Evolutionary conservation across 1,140 invertebrate species (phyloP).

Genomic region (Cyclina sinensis): DNA sequence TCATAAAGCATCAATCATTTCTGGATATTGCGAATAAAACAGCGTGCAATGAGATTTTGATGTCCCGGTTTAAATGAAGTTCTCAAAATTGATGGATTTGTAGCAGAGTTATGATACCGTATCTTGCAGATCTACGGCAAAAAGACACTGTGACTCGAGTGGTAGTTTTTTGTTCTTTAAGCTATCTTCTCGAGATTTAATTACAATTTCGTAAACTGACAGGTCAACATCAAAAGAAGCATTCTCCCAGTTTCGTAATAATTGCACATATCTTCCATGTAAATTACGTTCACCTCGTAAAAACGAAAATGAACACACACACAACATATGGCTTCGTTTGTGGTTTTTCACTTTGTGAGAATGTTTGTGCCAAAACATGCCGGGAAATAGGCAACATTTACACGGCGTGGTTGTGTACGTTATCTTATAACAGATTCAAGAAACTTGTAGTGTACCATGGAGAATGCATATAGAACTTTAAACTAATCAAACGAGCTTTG

Average conservation of each 20-base stretch:
- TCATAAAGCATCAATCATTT: slow-evolving; percentile 59
- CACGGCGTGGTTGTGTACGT: background rate
- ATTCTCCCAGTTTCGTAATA: slow-evolving; percentile 9
- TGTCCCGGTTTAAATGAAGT: slow-evolving; percentile 59
- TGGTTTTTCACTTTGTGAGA: background rate
- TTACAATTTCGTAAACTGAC: slow-evolving; percentile 47
- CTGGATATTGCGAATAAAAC: slow-evolving; percentile 51
- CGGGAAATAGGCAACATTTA: background rate
- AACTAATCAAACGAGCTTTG: too few relatives aligned
- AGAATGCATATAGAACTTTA: too few relatives aligned
- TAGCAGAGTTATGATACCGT: slow-evolving; percentile 40
- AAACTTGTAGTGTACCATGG: too few relatives aligned
- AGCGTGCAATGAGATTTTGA: slow-evolving; percentile 64
- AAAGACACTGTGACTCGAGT: background rate
- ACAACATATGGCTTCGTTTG: slow-evolving; percentile 42
- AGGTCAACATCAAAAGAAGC: slow-evolving; percentile 47
- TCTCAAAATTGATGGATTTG: slow-evolving; percentile 56
- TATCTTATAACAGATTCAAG: too few relatives aligned
- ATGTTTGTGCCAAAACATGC: slow-evolving; percentile 1
- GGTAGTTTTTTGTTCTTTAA: slow-evolving; percentile 24
- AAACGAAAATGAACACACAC: background rate
- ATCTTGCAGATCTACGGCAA: slow-evolving; percentile 55
- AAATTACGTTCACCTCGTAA: slow-evolving; percentile 40
- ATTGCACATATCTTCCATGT: slow-evolving; percentile 41
- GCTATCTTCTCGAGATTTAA: slow-evolving; percentile 43